Base-by-base conservation (phyloP, 2,888 invertebrate genomes). In the Andrena marginata region DNA sequence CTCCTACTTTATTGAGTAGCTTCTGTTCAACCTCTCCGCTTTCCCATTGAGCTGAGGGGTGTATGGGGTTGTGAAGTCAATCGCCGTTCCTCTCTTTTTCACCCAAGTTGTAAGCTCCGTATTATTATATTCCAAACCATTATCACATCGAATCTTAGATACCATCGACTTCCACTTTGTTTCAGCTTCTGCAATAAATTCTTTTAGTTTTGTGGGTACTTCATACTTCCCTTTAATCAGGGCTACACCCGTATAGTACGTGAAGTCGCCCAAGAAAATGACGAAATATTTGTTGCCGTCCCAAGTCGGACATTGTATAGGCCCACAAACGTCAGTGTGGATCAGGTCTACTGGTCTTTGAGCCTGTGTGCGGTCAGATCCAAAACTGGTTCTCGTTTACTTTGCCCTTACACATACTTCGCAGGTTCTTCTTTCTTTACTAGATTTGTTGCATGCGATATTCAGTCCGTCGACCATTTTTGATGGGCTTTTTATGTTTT, bases 211-310 rank as follows among this genome's bases (percentile, higher is more conserved):
- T 1, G n/a, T 16, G 6, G n/a, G 1, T 1, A 62, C 62, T 54
- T 78, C 68, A 26, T 8, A n/a, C 31, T 78, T 78, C 5, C 42
- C 2, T 33, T 71, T 20, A 8, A 73, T 4, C 16, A 80, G n/a
- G 10, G n/a, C n/a, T 0, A 59, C 35, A 3, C 16, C 23, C 13
- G 23, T 29, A 16, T 29, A 35, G 16, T 56, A 26, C 0, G 69
- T 76, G 29, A 26, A 76, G 8, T 76, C 76, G 42, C 70, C 76
- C 7, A 69, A 6, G 16, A 62, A 68, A 0, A 69, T 69, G 4
- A 73, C n/a, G 5, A 69, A 62, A 16, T 75, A 71, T 20, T 35
- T 59, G 0, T 76, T 76, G 23, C 42, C 31, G 10, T 87, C 86
- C 56, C 83, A 64, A 20, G 26, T 26, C 2, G 2, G 26, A 26